Evolutionary conservation across 2,113 vertebrate genomes (phyloP).

Genomic region (Trinectes maculatus): DNA sequence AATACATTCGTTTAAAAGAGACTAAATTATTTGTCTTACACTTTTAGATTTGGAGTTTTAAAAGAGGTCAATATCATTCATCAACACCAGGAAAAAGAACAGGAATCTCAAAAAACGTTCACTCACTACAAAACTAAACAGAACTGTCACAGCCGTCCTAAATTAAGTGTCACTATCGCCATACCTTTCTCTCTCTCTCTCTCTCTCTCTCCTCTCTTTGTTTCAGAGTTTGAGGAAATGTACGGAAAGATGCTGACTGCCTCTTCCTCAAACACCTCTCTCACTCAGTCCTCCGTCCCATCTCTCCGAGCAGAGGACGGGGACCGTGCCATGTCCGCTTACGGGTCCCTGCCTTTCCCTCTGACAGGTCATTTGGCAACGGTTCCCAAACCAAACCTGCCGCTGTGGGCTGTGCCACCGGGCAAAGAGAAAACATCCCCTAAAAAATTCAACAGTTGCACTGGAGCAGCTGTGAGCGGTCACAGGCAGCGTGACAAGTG

Average conservation of each 20-base stretch:
- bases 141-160: not conserved
- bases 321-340: slow-evolving; percentile 30
- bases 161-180: not conserved
- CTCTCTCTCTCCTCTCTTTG: too few relatives aligned
- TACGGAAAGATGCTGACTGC: slow-evolving; percentile 38
- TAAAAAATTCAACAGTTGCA: slow-evolving; percentile 35
- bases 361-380: slow-evolving; percentile 52
- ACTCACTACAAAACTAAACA: not conserved
- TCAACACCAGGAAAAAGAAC: slow-evolving; percentile 3
- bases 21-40: not conserved
- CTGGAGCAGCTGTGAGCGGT: slow-evolving; percentile 22
- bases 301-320: slow-evolving; percentile 24
- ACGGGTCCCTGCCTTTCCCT: slow-evolving; percentile 25
- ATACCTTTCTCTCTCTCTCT: not conserved
- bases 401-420: slow-evolving; percentile 61
- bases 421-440: slow-evolving; percentile 41
- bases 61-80: not conserved
- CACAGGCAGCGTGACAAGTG: slow-evolving; percentile 19
- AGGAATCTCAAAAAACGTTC: slow-evolving; percentile 2
- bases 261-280: slow-evolving; percentile 11
- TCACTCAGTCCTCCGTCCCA: not conserved
- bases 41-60: slow-evolving; percentile 13
- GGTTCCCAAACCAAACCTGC: slow-evolving; percentile 47
- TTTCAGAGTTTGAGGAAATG: slow-evolving; percentile 23
- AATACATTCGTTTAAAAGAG: not conserved